A percentile compares a stretch with the other conserved stretches of the same genome.
phyloP scores from a whole-genome alignment of 2,797 vertebrate species.

The Lycodopsis pacificus region DNA sequence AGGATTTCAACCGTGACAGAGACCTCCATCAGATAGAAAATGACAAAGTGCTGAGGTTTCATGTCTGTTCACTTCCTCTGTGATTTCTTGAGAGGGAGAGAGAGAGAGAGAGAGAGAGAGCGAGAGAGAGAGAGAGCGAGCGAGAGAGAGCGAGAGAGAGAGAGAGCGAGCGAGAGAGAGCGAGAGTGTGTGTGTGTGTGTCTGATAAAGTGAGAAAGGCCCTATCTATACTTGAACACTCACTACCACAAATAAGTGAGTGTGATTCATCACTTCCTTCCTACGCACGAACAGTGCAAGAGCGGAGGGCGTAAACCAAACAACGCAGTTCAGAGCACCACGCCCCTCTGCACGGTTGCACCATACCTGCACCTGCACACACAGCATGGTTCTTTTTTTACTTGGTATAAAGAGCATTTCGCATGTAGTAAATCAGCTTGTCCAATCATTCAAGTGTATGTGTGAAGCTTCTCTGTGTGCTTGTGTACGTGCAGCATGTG shows the following conservation, averaged over 20 bases:
- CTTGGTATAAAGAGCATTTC: not conserved
- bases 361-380: constrained; percentile 11
- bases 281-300: constrained; percentile 71
- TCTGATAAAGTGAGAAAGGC: constrained; percentile 40
- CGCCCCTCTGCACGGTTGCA: constrained; percentile 23
- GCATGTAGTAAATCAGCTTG: constrained; percentile 1
- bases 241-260: constrained; percentile 77
- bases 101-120: not conserved
- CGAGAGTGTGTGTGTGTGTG: constrained; percentile 27
- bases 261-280: constrained; percentile 84
- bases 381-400: not conserved
- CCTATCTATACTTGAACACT: constrained; percentile 70
- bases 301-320: constrained; percentile 67
- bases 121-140: constrained; percentile 31
- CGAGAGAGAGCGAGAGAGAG: constrained; percentile 19
- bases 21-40: constrained; percentile 56
- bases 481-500: constrained; percentile 8
- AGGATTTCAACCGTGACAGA: constrained; percentile 55
- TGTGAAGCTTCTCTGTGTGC: not conserved
- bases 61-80: constrained; percentile 72
- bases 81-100: constrained; percentile 67
- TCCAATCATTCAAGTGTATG: constrained; percentile 1
- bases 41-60: constrained; percentile 73
- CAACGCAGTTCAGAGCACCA: constrained; percentile 45
- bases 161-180: not conserved